phyloP scores from a whole-genome alignment of 2,113 vertebrate species.

The Silurus meridionalis region DNA sequence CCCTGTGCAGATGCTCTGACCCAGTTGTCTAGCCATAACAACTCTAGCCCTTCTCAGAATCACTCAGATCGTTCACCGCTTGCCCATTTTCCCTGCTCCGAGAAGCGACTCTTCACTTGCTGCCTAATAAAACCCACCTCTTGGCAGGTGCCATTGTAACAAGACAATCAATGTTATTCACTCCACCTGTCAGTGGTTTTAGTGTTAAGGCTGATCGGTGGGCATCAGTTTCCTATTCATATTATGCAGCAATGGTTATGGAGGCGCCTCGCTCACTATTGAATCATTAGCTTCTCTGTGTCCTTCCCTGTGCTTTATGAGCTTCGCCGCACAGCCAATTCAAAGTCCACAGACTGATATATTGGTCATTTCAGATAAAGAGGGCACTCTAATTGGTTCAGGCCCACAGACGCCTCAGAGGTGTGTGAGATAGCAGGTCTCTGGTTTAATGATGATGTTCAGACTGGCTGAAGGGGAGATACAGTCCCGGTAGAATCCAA shows the following conservation, averaged over 20 bases:
- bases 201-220: too few relatives aligned
- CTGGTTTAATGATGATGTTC: slow-evolving; percentile 51
- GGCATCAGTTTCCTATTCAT: slow-evolving; percentile 41
- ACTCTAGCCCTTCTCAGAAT: too few relatives aligned
- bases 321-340: slow-evolving; percentile 23
- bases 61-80: too few relatives aligned
- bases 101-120: too few relatives aligned
- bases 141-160: too few relatives aligned
- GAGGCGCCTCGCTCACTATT: slow-evolving; percentile 25
- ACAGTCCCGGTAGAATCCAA: slow-evolving; percentile 6
- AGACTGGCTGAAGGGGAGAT: slow-evolving; percentile 27
- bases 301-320: slow-evolving; percentile 33
- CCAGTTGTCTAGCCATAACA: too few relatives aligned
- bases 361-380: slow-evolving; percentile 59
- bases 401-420: slow-evolving; percentile 38
- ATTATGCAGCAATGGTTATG: slow-evolving; percentile 41
- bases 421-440: slow-evolving; percentile 42
- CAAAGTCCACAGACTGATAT: slow-evolving; percentile 46
- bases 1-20: too few relatives aligned
- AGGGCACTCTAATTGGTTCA: slow-evolving; percentile 54
- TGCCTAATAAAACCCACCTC: too few relatives aligned
- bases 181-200: too few relatives aligned
- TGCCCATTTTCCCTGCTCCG: too few relatives aligned
- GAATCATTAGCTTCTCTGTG: slow-evolving; percentile 27
- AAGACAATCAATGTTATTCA: too few relatives aligned